Conservation (phyloP, 2,888 invertebrate species). For the Cabera pusaria region DNA sequence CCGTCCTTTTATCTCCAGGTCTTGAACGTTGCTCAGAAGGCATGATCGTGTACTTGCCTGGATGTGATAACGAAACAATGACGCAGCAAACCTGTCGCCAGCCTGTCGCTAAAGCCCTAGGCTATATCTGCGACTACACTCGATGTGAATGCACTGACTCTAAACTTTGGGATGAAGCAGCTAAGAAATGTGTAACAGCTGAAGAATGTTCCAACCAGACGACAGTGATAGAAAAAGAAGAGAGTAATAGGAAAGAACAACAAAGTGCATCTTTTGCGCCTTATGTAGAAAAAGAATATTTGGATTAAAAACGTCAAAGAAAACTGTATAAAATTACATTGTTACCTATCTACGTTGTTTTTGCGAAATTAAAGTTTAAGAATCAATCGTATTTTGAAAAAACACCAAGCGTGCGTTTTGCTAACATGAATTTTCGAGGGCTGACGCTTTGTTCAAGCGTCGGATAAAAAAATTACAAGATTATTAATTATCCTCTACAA, state of each 20-base stretch:
- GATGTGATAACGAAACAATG: conserved; percentile 34
- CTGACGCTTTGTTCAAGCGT: too few relatives aligned
- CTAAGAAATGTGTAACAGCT: conserved; percentile 36
- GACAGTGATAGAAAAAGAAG: conserved; percentile 18
- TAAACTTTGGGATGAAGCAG: conserved; percentile 44
- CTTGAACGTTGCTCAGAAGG: conserved; percentile 38
- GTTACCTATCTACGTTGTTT: too few relatives aligned
- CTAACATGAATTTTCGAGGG: too few relatives aligned
- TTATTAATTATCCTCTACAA: too few relatives aligned
- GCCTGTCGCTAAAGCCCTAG: conserved; percentile 32
- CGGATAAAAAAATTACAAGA: too few relatives aligned
- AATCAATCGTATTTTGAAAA: too few relatives aligned
- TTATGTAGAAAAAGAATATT: conserved; percentile 1
- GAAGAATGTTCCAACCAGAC: conserved; percentile 42
- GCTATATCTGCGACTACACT: conserved; percentile 41
- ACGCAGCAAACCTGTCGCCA: conserved; percentile 44
- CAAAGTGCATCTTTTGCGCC: conserved; percentile 1
- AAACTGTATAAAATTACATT: too few relatives aligned
- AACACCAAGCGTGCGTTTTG: too few relatives aligned
- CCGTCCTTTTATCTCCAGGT: conserved; percentile 38
- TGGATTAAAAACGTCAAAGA: too few relatives aligned
- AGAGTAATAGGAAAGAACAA: conserved; percentile 3
- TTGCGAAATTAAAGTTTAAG: too few relatives aligned
- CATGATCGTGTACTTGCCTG: conserved; percentile 36
- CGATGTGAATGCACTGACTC: conserved; percentile 44